Evolutionary conservation across 2,888 invertebrate genomes (phyloP).

Genomic region (Galeruca laticollis): DNA sequence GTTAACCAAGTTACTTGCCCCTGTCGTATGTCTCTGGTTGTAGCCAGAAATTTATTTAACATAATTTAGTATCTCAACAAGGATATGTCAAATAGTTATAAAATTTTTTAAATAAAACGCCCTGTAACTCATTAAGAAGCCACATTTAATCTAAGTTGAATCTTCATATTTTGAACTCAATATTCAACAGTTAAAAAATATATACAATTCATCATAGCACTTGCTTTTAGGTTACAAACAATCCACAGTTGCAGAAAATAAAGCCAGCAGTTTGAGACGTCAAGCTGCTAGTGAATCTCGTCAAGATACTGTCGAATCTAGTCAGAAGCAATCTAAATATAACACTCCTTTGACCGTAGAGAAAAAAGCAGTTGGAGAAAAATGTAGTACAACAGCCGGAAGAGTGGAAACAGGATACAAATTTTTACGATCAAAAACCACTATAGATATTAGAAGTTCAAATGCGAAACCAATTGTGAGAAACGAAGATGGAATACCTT

Average conservation of each 20-base stretch:
- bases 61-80: too few species aligned
- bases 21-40: too few species aligned
- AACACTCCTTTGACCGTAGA: constrained; percentile 14
- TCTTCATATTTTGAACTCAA: too few species aligned
- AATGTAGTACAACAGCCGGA: constrained; percentile 33
- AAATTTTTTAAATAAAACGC: too few species aligned
- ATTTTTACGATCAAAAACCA: constrained; percentile 65
- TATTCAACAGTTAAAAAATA: too few species aligned
- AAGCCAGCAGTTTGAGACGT: constrained; percentile 53
- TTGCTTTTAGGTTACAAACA: constrained; percentile 26
- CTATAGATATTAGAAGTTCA: constrained; percentile 59
- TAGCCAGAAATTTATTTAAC: too few species aligned
- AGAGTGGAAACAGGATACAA: constrained; percentile 51
- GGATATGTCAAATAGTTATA: too few species aligned
- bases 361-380: constrained; percentile 34
- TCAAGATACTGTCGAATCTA: constrained; percentile 41
- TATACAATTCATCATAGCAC: background rate
- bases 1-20: too few species aligned
- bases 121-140: too few species aligned
- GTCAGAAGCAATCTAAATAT: constrained; percentile 33
- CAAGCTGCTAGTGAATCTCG: constrained; percentile 50
- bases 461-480: constrained; percentile 61
- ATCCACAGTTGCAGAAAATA: constrained; percentile 51
- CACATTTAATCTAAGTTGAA: too few species aligned
- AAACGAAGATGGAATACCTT: constrained; percentile 67